Percentiles rank a stretch among this genome's conserved stretches.
These are phyloP conservation scores for Sinocyclocheilus grahami DNA, from an alignment of 2,113 vertebrate species.

Conservation along the genomic window DNA sequence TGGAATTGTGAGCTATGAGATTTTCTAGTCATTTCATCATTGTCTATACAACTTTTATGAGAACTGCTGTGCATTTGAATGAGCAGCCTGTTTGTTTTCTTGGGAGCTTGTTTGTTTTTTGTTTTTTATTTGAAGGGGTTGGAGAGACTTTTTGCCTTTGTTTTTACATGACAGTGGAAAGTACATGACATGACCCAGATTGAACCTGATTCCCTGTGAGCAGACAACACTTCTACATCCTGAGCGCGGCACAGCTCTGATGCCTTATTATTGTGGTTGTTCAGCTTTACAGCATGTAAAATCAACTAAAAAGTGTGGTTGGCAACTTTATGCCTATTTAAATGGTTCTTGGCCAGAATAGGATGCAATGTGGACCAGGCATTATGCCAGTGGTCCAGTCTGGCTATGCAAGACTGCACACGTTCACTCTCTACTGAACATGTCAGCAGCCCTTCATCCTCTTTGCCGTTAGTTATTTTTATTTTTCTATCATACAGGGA, in stretches of 20 bases:
- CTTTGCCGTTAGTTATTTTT: not conserved
- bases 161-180: not conserved
- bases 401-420: not conserved
- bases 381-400: not conserved
- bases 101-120: not conserved
- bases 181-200: not conserved
- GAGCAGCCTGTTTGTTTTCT: not conserved
- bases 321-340: not conserved
- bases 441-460: conserved; percentile 3
- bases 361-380: not conserved
- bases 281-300: not conserved
- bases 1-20: not conserved
- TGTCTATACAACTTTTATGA: not conserved
- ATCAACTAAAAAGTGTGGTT: not conserved
- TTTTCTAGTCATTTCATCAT: conserved; percentile 8
- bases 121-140: not conserved
- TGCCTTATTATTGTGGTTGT: not conserved
- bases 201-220: not conserved
- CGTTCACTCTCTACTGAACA: not conserved
- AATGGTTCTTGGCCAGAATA: not conserved
- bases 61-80: not conserved
- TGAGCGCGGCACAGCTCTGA: not conserved
- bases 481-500: not conserved
- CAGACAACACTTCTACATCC: not conserved
- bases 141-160: not conserved